Evolutionary conservation across 2,888 invertebrate species (phyloP), one percentile per base, ranked within the genome.

Genomic region (Diploptera punctata): DNA sequence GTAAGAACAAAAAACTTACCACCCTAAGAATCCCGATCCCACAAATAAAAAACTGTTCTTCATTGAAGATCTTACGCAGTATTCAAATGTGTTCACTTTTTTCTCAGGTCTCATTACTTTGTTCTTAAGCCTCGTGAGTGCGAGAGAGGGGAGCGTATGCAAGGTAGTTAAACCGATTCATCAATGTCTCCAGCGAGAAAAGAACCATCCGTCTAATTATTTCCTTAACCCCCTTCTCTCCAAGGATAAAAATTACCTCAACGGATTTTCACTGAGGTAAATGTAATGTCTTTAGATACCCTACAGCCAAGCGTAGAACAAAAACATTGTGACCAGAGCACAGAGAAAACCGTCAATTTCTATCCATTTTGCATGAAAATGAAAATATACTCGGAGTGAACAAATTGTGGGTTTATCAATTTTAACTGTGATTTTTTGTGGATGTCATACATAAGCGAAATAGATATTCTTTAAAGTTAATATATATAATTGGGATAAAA

Each of bases 131-230:
- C 47, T 26, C 18, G 31, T 24, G 29, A 33, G 31, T 16, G 60
- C 18, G 65, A 33, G 65, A 65, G 65, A 21, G 26, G 16, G 2
- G 16, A 18, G 65, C 47, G 38, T 47, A 65, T 47, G 57, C 47
- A 65, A 65, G 44, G 65, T 47, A 65, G 65, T 65, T 65, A 29
- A 29, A 57, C 43, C 69, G 44, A 69, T 69, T 69, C 69, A 69
- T 69, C 69, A 69, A 49, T 69, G 69, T 69, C 69, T 57, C 29
- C 43, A 18, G 10, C 29, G 57, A 69, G 69, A 69, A 69, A 54
- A 38, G 60, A 57, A 19, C 69, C 60, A 69, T 69, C 60, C 57
- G 69, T 69, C 69, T 69, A 69, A 69, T 69, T 69, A 69, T 69
- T 69, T 69, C 38, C 43, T 38, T 60, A 31, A 60, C 21, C 69